Evolutionary conservation across 1,140 invertebrate species (phyloP), one percentile per base, ranked within the genome.

Genomic region (Drosophila bocki): DNA sequence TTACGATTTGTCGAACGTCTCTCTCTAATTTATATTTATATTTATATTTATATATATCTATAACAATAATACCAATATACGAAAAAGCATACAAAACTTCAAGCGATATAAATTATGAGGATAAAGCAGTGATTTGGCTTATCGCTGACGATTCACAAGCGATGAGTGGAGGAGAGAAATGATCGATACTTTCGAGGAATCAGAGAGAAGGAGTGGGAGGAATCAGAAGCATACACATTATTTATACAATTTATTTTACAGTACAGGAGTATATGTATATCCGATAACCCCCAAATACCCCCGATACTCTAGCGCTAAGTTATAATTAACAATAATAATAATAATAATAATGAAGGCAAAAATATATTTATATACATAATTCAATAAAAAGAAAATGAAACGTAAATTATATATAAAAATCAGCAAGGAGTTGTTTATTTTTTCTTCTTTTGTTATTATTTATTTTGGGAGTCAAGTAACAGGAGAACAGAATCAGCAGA

Each of bases 281-380:
- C 58, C 85, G 61, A 84, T 84, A 77, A 68, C 35, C 62, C 71
- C 72, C 71, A 9, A 53, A 83, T 33, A 64, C 58, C 44, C 70
- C 70, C 85, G 80, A 90, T 90, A 90, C 75, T 85, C 71, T 90
- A 90, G 85, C 71, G 17, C 41, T 90, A 90, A 90, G 85, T 79
- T 81, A 88, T 88, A 78, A 86, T 72, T 70, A 72, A 88, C 82
- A 78, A 86, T 67, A 67, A 72, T 53, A 75, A 76, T 76, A 78
- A 78, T 45, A 70, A 67, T 74, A 74, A 56, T 78, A 81, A 81
- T 64, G 68, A 83, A 72, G 29, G 78, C 63, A 79, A 86, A 86
- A 84, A 88, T 90, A 90, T 88, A 88, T 88, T 88, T 88, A 88
- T 88, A 90, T 88, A 88, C 84, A 84, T 90, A 90, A 90, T 82